A percentile compares a stretch with the other conserved stretches of the same genome.
Conservation (phyloP, 2,113 vertebrate genomes). For the Microcebus griseorufus region DNA sequence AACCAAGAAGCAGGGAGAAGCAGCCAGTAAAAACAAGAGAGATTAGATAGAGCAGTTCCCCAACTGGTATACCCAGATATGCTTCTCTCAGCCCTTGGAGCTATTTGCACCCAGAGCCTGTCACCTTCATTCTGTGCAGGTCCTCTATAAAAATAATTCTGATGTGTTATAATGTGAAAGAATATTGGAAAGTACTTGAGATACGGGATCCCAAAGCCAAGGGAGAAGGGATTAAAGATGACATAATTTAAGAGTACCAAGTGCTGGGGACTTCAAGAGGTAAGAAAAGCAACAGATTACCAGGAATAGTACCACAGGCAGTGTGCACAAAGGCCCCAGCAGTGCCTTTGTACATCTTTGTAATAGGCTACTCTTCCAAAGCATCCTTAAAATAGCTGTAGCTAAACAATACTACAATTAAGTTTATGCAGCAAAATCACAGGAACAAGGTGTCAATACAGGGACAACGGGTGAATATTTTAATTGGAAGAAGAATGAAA, state of each 20-base stretch:
- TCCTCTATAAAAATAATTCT: not conserved
- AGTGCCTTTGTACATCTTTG: not conserved
- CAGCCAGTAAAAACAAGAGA: not conserved
- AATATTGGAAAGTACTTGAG: not conserved
- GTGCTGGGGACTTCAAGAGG: not conserved
- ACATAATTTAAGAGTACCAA: not conserved
- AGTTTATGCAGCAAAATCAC: not conserved
- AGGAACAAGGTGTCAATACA: not conserved
- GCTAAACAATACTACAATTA: not conserved
- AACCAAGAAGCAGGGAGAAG: not conserved
- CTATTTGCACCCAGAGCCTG: not conserved
- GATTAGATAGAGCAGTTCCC: not conserved
- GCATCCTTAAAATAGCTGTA: not conserved
- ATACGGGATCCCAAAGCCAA: not conserved
- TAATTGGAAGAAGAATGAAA: not conserved
- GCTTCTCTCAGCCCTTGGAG: not conserved
- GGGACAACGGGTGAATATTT: not conserved
- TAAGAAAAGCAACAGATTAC: not conserved
- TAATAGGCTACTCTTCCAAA: not conserved
- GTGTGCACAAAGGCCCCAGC: not conserved
- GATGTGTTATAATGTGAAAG: not conserved
- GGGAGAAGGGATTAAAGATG: not conserved
- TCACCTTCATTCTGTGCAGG: not conserved
- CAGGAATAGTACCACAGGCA: not conserved
- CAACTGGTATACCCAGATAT: not conserved